Evolutionary conservation across 2,113 vertebrate species (phyloP), one percentile per base, ranked within the genome.

Genomic region (Myodes glareolus): DNA sequence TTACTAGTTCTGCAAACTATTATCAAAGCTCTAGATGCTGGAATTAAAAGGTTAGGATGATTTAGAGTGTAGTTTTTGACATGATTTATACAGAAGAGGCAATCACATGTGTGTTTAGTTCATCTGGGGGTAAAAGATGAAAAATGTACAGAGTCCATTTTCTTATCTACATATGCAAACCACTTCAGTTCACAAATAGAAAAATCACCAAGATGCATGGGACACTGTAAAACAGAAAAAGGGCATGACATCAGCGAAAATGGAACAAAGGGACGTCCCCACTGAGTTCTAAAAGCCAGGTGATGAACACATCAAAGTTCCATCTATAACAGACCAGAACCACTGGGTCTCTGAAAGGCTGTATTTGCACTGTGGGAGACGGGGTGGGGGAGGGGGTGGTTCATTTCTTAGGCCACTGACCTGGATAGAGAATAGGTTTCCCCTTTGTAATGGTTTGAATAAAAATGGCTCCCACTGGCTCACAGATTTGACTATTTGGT

Each of bases 341-440:
- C 16, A 7, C 17, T 67, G 70, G 25, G 14, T 17, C 2, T 88
- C 52, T 5, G 1, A 50, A 75, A 42, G 42, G 12, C 14, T 72
- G 23, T 42, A 55, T 72, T 50, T 31, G 8, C 4, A 39, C 31
- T 31, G 33, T 39, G 29, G 55, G 31, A 95, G 81, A 94, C 0
- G 11, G 19, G 58, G 58, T 6, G 7, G 7, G 1, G 6, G 58
- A 2, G 7, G 1, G 6, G 58, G 58, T 0, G 2, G 81, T 68
- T 14, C 8, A 65, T 55, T 87, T 88, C 70, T 88, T 95, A 70
- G 52, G 58, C 7, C 5, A 27, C 70, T 85, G 29, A 21, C 16
- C 39, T 81, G 80, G 33, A 36, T 42, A 90, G 21, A 68, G 58
- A 55, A 55, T 84, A 85, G 5, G 29, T 17, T 88, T 73, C 19